phyloP scores from a whole-genome alignment of 2,888 invertebrate species.

The Lepeophtheirus nordmannii region DNA sequence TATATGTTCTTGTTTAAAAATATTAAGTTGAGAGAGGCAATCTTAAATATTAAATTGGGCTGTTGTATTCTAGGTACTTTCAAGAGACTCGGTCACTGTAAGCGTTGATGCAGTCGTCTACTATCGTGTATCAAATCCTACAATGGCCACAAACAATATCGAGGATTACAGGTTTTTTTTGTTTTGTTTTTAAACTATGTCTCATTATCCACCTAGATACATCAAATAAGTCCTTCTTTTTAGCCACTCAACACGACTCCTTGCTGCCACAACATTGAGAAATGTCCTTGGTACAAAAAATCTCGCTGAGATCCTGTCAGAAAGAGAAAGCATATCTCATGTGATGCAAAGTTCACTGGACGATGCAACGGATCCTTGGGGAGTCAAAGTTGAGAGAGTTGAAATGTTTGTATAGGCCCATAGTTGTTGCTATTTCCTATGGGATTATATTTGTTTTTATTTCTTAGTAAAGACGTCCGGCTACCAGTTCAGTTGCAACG shows the following conservation, averaged over 20 bases:
- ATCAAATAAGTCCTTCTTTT: slow-evolving; percentile 26
- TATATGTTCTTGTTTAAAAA: too few relatives aligned
- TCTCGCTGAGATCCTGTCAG: slow-evolving; percentile 74
- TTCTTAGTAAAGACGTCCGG: slow-evolving; percentile 55
- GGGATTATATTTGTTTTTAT: not conserved
- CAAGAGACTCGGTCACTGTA: slow-evolving; percentile 37
- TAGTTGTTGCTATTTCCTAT: not conserved
- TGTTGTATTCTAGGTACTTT: slow-evolving; percentile 31
- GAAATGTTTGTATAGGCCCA: slow-evolving; percentile 58
- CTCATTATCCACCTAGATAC: not conserved
- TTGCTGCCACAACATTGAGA: slow-evolving; percentile 67
- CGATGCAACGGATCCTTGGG: slow-evolving; percentile 79
- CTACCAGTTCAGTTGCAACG: slow-evolving; percentile 58
- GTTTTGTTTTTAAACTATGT: not conserved
- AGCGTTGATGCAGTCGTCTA: slow-evolving; percentile 40
- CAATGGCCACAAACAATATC: slow-evolving; percentile 41
- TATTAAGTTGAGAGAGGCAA: too few relatives aligned
- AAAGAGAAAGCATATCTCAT: slow-evolving; percentile 79
- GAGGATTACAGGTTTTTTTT: slow-evolving; percentile 36
- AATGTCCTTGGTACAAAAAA: slow-evolving; percentile 85
- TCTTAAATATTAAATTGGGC: too few relatives aligned
- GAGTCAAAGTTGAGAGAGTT: slow-evolving; percentile 79
- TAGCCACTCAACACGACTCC: slow-evolving; percentile 55
- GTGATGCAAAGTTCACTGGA: slow-evolving; percentile 73
- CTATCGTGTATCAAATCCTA: slow-evolving; percentile 38